Percentiles rank a stretch among this genome's conserved stretches.
Conservation (phyloP, 2,888 invertebrate genomes). For the Ornithoptera alexandrae region DNA sequence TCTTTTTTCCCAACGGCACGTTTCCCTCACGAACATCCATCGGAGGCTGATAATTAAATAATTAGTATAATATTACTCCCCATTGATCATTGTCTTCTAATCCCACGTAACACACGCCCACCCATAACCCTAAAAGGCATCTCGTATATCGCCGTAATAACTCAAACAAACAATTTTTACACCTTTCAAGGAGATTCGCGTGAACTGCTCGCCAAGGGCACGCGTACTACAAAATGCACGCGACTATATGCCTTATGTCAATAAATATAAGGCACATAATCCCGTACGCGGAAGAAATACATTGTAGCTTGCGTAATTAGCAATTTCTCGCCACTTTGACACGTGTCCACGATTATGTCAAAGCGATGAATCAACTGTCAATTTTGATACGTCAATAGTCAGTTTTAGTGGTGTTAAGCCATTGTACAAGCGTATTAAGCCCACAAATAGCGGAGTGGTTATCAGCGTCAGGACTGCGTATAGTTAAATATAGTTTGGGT, state of each 20-base stretch:
- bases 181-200: conserved; percentile 50
- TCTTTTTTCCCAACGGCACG: too few relatives aligned
- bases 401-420: too few relatives aligned
- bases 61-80: not conserved
- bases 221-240: not conserved
- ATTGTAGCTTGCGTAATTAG: conserved; percentile 29
- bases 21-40: not conserved
- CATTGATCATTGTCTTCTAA: conserved; percentile 13
- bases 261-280: not conserved
- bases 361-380: conserved; percentile 33
- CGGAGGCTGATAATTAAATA: not conserved
- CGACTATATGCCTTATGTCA: not conserved
- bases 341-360: conserved; percentile 29
- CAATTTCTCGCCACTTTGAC: conserved; percentile 34
- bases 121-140: conserved; percentile 26
- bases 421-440: too few relatives aligned
- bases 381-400: conserved; percentile 30
- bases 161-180: conserved; percentile 47
- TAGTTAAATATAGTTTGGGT: too few relatives aligned
- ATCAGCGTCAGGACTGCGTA: too few relatives aligned
- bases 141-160: conserved; percentile 28
- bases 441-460: too few relatives aligned
- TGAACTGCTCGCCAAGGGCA: conserved; percentile 33
- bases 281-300: not conserved
- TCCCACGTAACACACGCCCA: conserved; percentile 28